A percentile compares a stretch with the other conserved stretches of the same genome.
Conservation (phyloP, 2,888 invertebrate genomes). For the Phasia obesa region DNA sequence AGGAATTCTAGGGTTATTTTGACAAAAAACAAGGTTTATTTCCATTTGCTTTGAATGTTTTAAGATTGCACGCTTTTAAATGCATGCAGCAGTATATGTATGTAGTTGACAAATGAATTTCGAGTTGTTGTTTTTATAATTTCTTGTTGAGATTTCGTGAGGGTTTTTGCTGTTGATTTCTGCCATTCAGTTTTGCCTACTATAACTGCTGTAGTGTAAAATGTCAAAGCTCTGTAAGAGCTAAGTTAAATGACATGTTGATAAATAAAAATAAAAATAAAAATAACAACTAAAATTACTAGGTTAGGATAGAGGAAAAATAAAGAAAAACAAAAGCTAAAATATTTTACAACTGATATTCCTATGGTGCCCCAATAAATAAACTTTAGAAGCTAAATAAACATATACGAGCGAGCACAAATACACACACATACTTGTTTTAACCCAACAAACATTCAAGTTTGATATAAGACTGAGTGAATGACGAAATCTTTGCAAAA, state of each 20-base stretch:
- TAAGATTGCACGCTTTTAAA: constrained; percentile 5
- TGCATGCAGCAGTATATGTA: neutral
- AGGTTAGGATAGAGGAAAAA: neutral
- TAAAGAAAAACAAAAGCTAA: constrained; percentile 8
- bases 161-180: neutral
- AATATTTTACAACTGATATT: constrained; percentile 23
- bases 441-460: neutral
- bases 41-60: too few relatives aligned
- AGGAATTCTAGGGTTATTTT: neutral
- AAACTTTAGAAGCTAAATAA: constrained; percentile 4
- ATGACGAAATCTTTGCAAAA: too few relatives aligned
- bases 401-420: neutral
- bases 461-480: too few relatives aligned
- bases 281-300: neutral
- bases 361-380: neutral
- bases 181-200: neutral
- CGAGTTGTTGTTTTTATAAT: constrained; percentile 10
- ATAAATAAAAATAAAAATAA: constrained; percentile 27
- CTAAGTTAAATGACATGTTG: constrained; percentile 58
- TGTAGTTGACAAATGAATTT: constrained; percentile 21
- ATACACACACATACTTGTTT: neutral
- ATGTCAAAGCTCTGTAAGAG: constrained; percentile 54
- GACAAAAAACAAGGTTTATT: neutral
- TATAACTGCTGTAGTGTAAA: constrained; percentile 36
- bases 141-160: constrained; percentile 38